Evolutionary conservation across 2,888 invertebrate species (phyloP), one percentile per base, ranked within the genome.

Genomic region (Embidobia sp.): DNA sequence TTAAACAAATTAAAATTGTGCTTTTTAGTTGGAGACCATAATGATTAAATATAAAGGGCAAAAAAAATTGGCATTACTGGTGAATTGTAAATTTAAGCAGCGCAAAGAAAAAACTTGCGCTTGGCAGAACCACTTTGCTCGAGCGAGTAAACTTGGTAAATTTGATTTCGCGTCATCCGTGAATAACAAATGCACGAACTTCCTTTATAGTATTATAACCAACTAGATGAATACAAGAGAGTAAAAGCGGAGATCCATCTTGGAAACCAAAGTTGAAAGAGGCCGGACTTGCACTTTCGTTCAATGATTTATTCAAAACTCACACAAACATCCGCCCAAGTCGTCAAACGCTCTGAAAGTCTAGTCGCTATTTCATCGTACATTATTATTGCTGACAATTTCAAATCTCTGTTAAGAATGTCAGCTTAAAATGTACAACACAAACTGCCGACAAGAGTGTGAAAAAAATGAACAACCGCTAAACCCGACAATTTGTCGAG

Each of bases 151-250:
- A 66, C 74, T 74, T 66, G 22, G 33, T 19, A 74, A 66, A 66
- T 59, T 59, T 59, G 59, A 74, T 74, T 74, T 66, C 31, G 66
- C 31, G 51, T 57, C 59, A 44, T 66, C 46, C 66, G 31, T 74
- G 66, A 66, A 74, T 74, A 66, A 74, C 64, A 57, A 74, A 64
- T 74, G 64, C 26, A 35, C 46, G 26, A 66, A 66, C 51, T 74
- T 59, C 42, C 51, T 51, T 66, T 64, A 59, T 64, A 31, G 37
- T 51, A 49, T 73, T 73, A 64, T 66, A 66, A 55, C 53, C 37
- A 35, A 55, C 51, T 61, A 55, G 66, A 67, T 51, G 37, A 48
- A 53, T 67, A 59, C 51, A 13, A 31, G 35, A 46, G 53, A 53
- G 53, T 46, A 53, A 29, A 53, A 66, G 33, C 61, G 44, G 40